Conservation (phyloP, 2,113 vertebrate species). For the Himantopus leucocephalus region DNA sequence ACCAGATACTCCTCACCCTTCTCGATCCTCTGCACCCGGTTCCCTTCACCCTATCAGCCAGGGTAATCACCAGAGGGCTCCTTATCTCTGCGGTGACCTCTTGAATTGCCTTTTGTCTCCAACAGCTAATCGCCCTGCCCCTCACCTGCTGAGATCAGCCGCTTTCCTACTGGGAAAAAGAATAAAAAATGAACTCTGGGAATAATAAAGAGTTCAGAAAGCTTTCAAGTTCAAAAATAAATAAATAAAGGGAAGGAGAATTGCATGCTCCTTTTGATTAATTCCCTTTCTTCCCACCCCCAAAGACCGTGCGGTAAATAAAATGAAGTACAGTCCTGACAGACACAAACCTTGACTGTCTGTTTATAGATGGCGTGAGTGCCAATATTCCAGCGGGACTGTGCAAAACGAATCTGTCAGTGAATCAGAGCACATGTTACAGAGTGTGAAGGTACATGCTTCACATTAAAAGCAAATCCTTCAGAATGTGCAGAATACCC, state of each 20-base stretch:
- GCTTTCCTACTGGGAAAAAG: not conserved
- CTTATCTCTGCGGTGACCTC: not conserved
- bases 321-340: conserved; percentile 33
- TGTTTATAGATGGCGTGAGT: conserved; percentile 27
- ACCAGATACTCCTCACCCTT: not conserved
- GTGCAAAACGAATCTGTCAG: conserved; percentile 8
- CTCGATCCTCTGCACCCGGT: not conserved
- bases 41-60: not conserved
- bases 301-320: conserved; percentile 5
- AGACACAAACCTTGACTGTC: conserved; percentile 43
- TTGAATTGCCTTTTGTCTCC: not conserved
- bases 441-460: conserved; percentile 57
- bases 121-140: not conserved
- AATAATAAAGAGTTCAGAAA: conserved; percentile 20
- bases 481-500: conserved; percentile 27
- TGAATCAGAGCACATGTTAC: conserved; percentile 54
- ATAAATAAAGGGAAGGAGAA: not conserved
- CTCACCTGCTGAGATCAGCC: conserved; percentile 29
- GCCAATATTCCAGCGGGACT: conserved; percentile 43
- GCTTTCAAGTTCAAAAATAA: conserved; percentile 21
- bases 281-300: conserved; percentile 29
- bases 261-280: conserved; percentile 18
- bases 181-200: not conserved
- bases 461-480: conserved; percentile 52
- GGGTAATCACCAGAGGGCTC: not conserved